Percentiles rank a stretch among this genome's conserved stretches.
Evolutionary conservation across 37 sponge, comb jelly and placozoan genomes (phyloP).

Genomic region (Eunapius fragilis): DNA sequence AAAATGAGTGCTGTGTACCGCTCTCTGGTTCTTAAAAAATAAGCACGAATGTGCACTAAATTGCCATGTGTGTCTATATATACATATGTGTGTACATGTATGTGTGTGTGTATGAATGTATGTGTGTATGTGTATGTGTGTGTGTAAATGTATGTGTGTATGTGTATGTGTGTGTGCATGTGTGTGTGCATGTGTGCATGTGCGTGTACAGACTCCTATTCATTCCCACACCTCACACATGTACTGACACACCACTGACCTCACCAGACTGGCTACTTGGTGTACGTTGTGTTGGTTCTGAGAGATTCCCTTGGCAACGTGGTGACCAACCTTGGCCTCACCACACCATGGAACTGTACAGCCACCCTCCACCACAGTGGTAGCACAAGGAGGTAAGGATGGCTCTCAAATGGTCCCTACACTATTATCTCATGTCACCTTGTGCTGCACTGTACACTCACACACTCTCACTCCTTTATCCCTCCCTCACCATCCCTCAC

Average conservation of each 20-base stretch:
- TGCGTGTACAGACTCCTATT: no score
- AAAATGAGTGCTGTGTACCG: not conserved
- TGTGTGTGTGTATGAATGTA: not conserved
- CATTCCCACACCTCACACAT: no score
- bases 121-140: not conserved
- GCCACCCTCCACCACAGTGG: no score
- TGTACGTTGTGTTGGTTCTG: constrained; percentile 57
- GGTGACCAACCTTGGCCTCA: no score
- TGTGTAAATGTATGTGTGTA: not conserved
- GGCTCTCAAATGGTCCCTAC: constrained; percentile 64
- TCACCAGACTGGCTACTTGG: constrained; percentile 68
- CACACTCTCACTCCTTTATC: no score
- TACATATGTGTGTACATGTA: no score
- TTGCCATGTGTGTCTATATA: no score
- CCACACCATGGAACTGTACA: no score
- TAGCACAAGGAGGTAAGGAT: no score
- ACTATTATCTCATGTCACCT: not conserved
- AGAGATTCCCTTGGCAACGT: constrained; percentile 46
- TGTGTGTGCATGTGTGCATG: not conserved
- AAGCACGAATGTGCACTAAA: no score
- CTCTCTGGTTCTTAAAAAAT: not conserved
- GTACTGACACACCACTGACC: no score
- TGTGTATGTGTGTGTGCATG: not conserved
- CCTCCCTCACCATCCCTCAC: no score
- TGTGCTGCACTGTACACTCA: not conserved